A percentile compares a stretch with the other conserved stretches of the same genome.
These are phyloP conservation scores for Ochotona princeps DNA, from an alignment of 2,113 vertebrate genomes.

Conservation along the genomic window DNA sequence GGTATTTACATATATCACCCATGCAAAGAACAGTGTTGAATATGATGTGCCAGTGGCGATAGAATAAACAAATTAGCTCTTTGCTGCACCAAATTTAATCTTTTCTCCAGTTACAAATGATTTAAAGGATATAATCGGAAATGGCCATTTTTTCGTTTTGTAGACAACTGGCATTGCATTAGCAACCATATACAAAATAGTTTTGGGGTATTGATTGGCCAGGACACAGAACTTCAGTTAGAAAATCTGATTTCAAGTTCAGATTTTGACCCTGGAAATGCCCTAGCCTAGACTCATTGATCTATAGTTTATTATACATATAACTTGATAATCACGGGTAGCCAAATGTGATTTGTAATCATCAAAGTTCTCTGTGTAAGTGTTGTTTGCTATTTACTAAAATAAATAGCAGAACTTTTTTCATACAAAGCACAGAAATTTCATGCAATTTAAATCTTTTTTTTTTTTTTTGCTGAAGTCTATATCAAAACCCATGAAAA, in stretches of 20 bases:
- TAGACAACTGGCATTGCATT: background rate
- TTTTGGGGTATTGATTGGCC: background rate
- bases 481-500: background rate
- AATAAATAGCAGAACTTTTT: background rate
- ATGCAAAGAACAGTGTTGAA: constrained; percentile 20
- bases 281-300: background rate
- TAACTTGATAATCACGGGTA: background rate
- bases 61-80: background rate
- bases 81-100: background rate
- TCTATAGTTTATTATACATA: background rate
- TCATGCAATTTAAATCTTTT: background rate
- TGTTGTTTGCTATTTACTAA: background rate
- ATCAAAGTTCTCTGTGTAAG: background rate
- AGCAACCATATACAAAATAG: background rate
- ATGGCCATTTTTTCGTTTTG: background rate
- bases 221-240: background rate
- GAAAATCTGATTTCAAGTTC: background rate
- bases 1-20: background rate
- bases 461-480: background rate
- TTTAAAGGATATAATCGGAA: background rate
- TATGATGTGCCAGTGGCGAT: background rate
- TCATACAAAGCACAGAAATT: background rate
- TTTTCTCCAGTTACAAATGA: background rate
- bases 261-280: background rate
- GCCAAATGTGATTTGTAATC: background rate